Evolutionary conservation across 1,140 invertebrate species (phyloP).

Genomic region (Plectus sambesii): DNA sequence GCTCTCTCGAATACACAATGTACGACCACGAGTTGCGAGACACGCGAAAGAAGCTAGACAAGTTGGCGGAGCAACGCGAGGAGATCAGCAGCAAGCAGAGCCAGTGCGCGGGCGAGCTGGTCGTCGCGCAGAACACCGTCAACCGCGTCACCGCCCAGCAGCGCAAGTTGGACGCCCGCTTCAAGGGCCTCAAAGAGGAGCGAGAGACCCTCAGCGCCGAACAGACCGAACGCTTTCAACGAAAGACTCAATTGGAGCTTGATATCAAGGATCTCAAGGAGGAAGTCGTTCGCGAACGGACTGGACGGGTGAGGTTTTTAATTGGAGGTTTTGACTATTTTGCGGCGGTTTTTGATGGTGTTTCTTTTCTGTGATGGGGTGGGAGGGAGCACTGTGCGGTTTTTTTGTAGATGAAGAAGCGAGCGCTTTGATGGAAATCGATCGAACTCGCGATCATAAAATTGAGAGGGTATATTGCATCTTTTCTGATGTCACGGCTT

Average conservation of each 20-base stretch:
- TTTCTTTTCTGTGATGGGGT: background rate
- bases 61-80: constrained; percentile 52
- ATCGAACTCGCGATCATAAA: too few species aligned
- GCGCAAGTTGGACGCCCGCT: constrained; percentile 31
- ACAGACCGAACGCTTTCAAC: constrained; percentile 77
- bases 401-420: background rate
- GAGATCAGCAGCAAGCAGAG: constrained; percentile 51
- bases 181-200: constrained; percentile 62
- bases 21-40: constrained; percentile 91
- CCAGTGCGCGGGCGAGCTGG: constrained; percentile 29
- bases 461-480: too few species aligned
- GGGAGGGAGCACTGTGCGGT: background rate
- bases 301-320: constrained; percentile 55
- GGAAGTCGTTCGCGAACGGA: constrained; percentile 89
- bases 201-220: constrained; percentile 81
- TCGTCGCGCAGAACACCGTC: constrained; percentile 58
- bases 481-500: too few species aligned
- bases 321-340: background rate
- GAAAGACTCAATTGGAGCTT: constrained; percentile 87
- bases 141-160: constrained; percentile 78
- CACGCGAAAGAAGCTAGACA: constrained; percentile 78
- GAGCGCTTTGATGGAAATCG: too few species aligned
- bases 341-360: background rate
- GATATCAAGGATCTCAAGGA: constrained; percentile 86
- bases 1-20: constrained; percentile 81